phyloP scores from a whole-genome alignment of 2,113 vertebrate genomes.

The Peromyscus polionotus region DNA sequence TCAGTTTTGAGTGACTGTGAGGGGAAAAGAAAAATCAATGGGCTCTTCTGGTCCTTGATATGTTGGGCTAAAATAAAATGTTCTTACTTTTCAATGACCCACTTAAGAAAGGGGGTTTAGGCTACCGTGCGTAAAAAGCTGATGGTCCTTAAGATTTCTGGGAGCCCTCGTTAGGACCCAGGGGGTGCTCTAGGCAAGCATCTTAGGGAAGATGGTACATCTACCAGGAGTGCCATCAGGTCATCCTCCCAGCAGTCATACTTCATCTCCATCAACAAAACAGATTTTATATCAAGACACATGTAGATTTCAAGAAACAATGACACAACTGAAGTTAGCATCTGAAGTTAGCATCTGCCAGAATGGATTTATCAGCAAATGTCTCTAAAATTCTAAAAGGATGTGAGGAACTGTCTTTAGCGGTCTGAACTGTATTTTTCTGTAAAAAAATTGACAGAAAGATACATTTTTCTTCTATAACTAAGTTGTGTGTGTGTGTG shows the following conservation, averaged over 20 bases:
- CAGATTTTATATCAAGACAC: slow-evolving; percentile 61
- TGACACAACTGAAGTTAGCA: slow-evolving; percentile 79
- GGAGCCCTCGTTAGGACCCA: slow-evolving; percentile 17
- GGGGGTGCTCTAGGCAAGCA: slow-evolving; percentile 35
- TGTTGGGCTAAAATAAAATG: slow-evolving; percentile 13
- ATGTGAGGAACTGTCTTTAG: slow-evolving; percentile 81
- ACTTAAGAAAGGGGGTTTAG: slow-evolving; percentile 46
- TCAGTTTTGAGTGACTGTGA: not conserved
- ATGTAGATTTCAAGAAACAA: slow-evolving; percentile 74
- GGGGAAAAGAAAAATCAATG: not conserved
- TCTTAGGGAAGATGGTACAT: slow-evolving; percentile 58
- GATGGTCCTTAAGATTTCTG: slow-evolving; percentile 44
- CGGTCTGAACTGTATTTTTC: slow-evolving; percentile 67
- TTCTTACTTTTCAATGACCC: not conserved
- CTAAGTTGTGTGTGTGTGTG: not conserved
- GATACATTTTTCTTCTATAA: slow-evolving; percentile 18
- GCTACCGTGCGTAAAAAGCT: slow-evolving; percentile 27
- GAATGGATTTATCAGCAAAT: slow-evolving; percentile 57
- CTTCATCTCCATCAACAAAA: slow-evolving; percentile 57
- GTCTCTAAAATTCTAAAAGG: slow-evolving; percentile 79
- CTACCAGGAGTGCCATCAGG: slow-evolving; percentile 23
- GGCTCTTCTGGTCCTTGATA: not conserved
- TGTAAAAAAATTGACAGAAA: slow-evolving; percentile 69
- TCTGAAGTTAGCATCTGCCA: slow-evolving; percentile 44
- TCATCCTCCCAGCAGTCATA: slow-evolving; percentile 58